A percentile compares a stretch with the other conserved stretches of the same genome.
phyloP scores from a whole-genome alignment of 2,797 vertebrate genomes.

The Apogon talboti region DNA sequence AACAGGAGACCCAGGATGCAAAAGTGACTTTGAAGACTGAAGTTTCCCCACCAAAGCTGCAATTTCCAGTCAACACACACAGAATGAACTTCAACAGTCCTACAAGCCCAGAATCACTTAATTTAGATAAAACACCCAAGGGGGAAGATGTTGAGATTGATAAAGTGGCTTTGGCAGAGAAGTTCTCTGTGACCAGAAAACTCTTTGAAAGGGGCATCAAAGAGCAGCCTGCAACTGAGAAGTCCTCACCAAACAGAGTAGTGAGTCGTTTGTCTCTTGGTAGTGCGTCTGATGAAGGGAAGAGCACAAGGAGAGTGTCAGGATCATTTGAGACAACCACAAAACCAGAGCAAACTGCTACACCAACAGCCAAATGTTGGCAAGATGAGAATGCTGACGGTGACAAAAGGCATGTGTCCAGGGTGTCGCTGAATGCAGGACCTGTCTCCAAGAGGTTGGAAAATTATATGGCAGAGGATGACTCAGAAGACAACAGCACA shows the following conservation, averaged over 20 bases:
- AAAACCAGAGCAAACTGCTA: conserved; percentile 77
- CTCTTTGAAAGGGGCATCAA: conserved; percentile 91
- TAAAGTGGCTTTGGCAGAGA: conserved; percentile 91
- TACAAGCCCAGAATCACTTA: conserved; percentile 74
- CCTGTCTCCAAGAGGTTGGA: conserved; percentile 91
- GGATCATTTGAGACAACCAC: conserved; percentile 78
- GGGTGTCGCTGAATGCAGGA: conserved; percentile 86
- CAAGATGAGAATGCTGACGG: conserved; percentile 70
- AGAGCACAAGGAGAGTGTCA: conserved; percentile 75
- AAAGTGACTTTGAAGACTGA: conserved; percentile 80
- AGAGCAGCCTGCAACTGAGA: conserved; percentile 84
- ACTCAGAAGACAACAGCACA: conserved; percentile 81
- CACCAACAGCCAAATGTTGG: conserved; percentile 55
- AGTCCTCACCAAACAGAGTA: conserved; percentile 77
- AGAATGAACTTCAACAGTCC: conserved; percentile 80
- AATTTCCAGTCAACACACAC: conserved; percentile 79
- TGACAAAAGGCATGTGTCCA: conserved; percentile 69
- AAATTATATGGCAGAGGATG: conserved; percentile 86
- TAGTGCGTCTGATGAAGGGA: conserved; percentile 84
- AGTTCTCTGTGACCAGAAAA: conserved; percentile 94
- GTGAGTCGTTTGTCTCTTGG: conserved; percentile 78
- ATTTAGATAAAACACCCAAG: conserved; percentile 84
- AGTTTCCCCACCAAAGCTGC: conserved; percentile 77
- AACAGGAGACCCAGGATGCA: conserved; percentile 79
- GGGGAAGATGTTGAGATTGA: conserved; percentile 90